Base-by-base conservation (phyloP, 2,113 vertebrate species). In the Aramus guarauna region DNA sequence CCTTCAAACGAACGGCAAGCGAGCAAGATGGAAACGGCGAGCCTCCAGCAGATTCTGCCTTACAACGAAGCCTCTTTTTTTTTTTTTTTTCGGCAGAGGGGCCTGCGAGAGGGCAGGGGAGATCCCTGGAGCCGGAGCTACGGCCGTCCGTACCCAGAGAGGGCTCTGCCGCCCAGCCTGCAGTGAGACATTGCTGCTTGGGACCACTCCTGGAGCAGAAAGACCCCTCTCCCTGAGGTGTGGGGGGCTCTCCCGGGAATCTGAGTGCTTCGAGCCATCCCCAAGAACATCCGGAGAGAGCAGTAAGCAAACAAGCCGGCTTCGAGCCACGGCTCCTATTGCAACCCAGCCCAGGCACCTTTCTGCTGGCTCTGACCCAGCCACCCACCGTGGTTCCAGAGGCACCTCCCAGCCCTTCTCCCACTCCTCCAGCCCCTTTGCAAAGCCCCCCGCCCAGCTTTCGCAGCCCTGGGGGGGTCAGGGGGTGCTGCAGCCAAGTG, bases 231-330 rank as follows among this genome's bases (percentile, higher is more conserved):
- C 14, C 48, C 43, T 41, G 7, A 34, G 32, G 7, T 34, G 26
- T 16, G 14, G 58, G 52, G 52, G 37, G 2, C 52, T 55, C 74
- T 12, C 11, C 37, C n/a, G 21, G 21, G 9, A 4, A 8, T 24
- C 36, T 5, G 9, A 71, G 50, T 2, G 5, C 36, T 34, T 9
- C 0, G 2, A 66, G 60, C 36, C 41, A 41, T 7, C 52, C 71
- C 23, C 0, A 6, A 58, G 41, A 29, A 12, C 7, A 1, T 0
- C 13, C 0, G 0, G 79, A 23, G 63, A 19, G 32, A 50, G 60
- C 43, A 55, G 29, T 1, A 29, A 73, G 41, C 19, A 3, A 63
- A 32, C 5, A 12, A 67, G 10, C 30, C 8, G 2, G 18, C n/a
- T 59, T 48, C 5, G 2, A 72, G 45, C 27, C 52, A 15, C 0